A percentile compares a stretch with the other conserved stretches of the same genome.
Conservation (phyloP, 2,113 vertebrate species). For the Terrapene triunguis region DNA sequence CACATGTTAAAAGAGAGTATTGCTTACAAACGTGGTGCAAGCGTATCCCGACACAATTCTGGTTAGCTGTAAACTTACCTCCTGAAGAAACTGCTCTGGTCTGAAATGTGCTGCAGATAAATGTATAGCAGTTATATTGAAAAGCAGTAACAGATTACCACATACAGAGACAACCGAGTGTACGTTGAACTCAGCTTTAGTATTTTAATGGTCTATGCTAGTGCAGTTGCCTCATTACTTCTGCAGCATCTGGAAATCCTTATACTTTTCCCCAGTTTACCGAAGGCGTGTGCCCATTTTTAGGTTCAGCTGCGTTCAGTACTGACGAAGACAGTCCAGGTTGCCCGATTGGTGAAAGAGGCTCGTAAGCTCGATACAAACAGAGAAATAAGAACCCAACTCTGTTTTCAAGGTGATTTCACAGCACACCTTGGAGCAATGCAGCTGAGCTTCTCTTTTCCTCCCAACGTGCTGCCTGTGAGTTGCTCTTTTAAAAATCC, state of each 20-base stretch:
- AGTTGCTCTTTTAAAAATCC: neutral
- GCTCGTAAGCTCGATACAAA: neutral
- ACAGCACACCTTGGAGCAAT: neutral
- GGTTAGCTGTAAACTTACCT: too few relatives aligned
- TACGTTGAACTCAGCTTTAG: accelerated
- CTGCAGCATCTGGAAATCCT: accelerated
- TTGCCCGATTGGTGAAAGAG: neutral
- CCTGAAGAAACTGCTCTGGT: accelerated
- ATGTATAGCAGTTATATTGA: accelerated
- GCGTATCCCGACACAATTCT: too few relatives aligned
- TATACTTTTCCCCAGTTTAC: neutral
- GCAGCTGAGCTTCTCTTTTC: neutral
- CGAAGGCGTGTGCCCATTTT: neutral
- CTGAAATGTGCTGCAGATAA: accelerated
- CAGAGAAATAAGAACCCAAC: neutral
- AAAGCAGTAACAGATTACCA: accelerated
- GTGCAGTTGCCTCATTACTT: neutral
- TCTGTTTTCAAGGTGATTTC: neutral
- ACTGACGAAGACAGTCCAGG: neutral
- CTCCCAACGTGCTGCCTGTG: neutral
- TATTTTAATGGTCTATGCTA: neutral
- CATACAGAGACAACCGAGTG: neutral
- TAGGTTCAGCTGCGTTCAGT: neutral
- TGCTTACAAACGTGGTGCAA: too few relatives aligned
- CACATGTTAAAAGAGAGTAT: too few relatives aligned